A percentile compares a stretch with the other conserved stretches of the same genome.
Conservation (phyloP, 2,888 invertebrate species). For the Coenonympha glycerion region DNA sequence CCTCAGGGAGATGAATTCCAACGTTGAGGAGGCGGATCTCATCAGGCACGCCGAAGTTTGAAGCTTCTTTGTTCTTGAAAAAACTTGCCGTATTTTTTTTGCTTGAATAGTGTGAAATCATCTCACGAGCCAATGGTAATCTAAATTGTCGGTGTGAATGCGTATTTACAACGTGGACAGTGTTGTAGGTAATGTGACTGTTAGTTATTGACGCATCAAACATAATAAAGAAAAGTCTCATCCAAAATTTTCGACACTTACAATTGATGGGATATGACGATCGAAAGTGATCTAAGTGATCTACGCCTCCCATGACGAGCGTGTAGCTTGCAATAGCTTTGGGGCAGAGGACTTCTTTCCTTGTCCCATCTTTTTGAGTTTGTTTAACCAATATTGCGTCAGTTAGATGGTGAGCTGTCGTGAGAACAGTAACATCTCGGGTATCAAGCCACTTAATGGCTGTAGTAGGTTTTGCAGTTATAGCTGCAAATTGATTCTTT, state of each 20-base stretch:
- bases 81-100: slow-evolving; percentile 11
- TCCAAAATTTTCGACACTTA: slow-evolving; percentile 38
- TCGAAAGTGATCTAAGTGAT: slow-evolving; percentile 27
- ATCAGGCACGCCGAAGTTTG: slow-evolving; percentile 27
- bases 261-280: slow-evolving; percentile 35
- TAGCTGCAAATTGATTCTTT: slow-evolving; percentile 1
- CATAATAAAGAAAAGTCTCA: slow-evolving; percentile 35
- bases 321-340: slow-evolving; percentile 23
- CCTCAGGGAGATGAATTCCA: slow-evolving; percentile 28
- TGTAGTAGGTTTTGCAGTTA: slow-evolving; percentile 21
- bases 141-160: slow-evolving; percentile 28
- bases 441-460: slow-evolving; percentile 33
- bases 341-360: slow-evolving; percentile 12
- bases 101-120: slow-evolving; percentile 5
- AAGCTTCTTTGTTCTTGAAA: slow-evolving; percentile 28
- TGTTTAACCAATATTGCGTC: slow-evolving; percentile 17
- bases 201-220: slow-evolving; percentile 32
- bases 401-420: slow-evolving; percentile 32
- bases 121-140: slow-evolving; percentile 24
- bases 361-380: slow-evolving; percentile 20
- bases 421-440: slow-evolving; percentile 31
- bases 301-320: slow-evolving; percentile 27
- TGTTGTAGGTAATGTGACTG: slow-evolving; percentile 30
- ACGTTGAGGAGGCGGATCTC: slow-evolving; percentile 29
- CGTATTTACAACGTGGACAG: slow-evolving; percentile 12